Percentiles rank a stretch among this genome's conserved stretches.
phyloP scores from a whole-genome alignment of 1,140 invertebrate species.

The Eumaeus atala region DNA sequence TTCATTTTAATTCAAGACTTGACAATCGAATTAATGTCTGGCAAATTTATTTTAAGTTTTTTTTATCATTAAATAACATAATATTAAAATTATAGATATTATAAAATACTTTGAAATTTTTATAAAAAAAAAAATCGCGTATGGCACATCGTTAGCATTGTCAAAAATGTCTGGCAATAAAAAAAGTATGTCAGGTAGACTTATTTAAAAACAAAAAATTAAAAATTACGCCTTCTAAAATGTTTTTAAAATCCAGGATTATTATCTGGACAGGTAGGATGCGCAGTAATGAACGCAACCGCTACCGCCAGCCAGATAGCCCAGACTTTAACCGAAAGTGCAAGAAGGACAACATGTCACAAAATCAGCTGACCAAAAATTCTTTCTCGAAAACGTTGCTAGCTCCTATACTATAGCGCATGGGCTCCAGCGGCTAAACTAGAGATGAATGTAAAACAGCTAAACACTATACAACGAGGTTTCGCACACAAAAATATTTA shows the following conservation, averaged over 20 bases:
- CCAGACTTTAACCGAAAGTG: background rate
- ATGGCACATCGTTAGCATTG: background rate
- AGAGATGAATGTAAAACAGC: too few relatives aligned
- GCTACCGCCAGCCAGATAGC: background rate
- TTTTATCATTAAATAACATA: slow-evolving; percentile 13
- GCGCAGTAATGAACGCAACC: background rate
- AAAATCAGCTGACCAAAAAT: background rate
- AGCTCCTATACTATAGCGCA: slow-evolving; percentile 1
- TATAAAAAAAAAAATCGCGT: background rate
- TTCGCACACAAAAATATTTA: too few relatives aligned
- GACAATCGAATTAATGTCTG: slow-evolving; percentile 19
- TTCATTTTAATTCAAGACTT: slow-evolving; percentile 17
- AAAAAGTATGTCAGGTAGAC: slow-evolving; percentile 7
- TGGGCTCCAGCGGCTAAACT: too few relatives aligned
- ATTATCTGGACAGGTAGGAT: background rate
- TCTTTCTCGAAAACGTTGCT: slow-evolving; percentile 3
- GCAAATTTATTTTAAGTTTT: slow-evolving; percentile 18
- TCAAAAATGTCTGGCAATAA: too few relatives aligned
- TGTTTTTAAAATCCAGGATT: background rate
- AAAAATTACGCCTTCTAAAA: slow-evolving; percentile 1
- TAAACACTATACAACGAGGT: too few relatives aligned
- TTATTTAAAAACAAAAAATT: slow-evolving; percentile 6
- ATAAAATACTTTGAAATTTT: too few relatives aligned
- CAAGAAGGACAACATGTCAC: background rate
- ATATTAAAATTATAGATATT: too few relatives aligned